Evolutionary conservation across 2,113 vertebrate genomes (phyloP), one percentile per base, ranked within the genome.

Genomic region (Rutilus rutilus): DNA sequence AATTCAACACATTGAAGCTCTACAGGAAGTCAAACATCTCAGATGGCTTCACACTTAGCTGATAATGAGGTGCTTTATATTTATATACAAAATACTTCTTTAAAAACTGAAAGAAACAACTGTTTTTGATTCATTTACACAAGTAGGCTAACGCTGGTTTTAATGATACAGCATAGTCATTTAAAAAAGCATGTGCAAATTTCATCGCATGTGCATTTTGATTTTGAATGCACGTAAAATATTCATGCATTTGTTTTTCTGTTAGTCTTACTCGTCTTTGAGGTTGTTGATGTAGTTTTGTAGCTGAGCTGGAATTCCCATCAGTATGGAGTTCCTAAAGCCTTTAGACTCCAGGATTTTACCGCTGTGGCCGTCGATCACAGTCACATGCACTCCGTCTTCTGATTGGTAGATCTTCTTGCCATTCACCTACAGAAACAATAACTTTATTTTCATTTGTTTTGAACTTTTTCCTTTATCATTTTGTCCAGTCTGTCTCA

Each of bases 291-390:
- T 85, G 0, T 96, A 98, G 85, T 93, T 96, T 89, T 96, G 94
- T 52, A 99, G 92, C 91, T 99, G 97, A 71, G 96, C 92, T 1
- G 98, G 97, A 19, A 98, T 94, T 65, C 97, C 97, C 92, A 96
- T 97, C 1, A 99, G 94, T 25, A 98, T 91, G 9, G 95, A 73
- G 47, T 94, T 97, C 89, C 92, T 95, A 93, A 99, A 98, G 57
- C 90, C 90, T 21, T 87, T 92, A 64, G 86, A 95, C 59, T 96
- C 95, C 27, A 97, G 89, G 84, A 98, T 87, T n/a, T 93, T 96
- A 27, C 98, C 98, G 0, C 90, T 91, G 39, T 93, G 90, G 0
- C 97, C 97, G 0, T 97, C 96, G 1, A 99, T 92, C 57, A 97
- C 95, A 1, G 97, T 95, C 89, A 99, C 89, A 10, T 97, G 96